Evolutionary conservation across 2,888 invertebrate genomes (phyloP).

Genomic region (Lasioglossum malachurum): DNA sequence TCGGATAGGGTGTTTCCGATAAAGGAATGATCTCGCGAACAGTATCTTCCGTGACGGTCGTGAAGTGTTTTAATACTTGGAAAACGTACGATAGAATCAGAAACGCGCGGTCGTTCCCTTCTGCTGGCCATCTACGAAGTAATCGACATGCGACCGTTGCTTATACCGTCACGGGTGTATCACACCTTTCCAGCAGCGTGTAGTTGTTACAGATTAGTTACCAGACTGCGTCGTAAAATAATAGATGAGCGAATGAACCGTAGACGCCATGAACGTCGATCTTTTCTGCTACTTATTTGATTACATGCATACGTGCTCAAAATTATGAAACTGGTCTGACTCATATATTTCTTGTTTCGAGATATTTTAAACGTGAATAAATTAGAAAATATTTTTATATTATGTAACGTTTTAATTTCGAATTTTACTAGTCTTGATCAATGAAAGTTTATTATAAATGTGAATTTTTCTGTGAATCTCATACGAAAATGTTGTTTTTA

Average conservation of each 20-base stretch:
- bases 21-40: constrained; percentile 20
- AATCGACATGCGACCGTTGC: constrained; percentile 32
- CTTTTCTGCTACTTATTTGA: too few relatives aligned
- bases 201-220: background rate
- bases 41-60: background rate
- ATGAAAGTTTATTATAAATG: too few relatives aligned
- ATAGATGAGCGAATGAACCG: background rate
- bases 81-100: constrained; percentile 68
- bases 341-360: too few relatives aligned
- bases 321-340: too few relatives aligned
- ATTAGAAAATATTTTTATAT: too few relatives aligned
- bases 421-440: too few relatives aligned
- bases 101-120: constrained; percentile 71
- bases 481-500: too few relatives aligned
- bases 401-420: too few relatives aligned
- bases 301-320: too few relatives aligned
- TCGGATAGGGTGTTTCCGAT: background rate
- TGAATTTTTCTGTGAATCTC: too few relatives aligned
- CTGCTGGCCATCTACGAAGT: constrained; percentile 48
- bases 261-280: too few relatives aligned
- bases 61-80: background rate
- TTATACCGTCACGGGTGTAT: constrained; percentile 56
- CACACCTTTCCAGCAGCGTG: constrained; percentile 42
- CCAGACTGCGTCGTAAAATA: constrained; percentile 1
- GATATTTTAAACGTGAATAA: too few relatives aligned